A percentile compares a stretch with the other conserved stretches of the same genome.
These are phyloP conservation scores for Pycnomerus fuliginosus DNA, from an alignment of 2,888 invertebrate genomes.

Conservation along the genomic window DNA sequence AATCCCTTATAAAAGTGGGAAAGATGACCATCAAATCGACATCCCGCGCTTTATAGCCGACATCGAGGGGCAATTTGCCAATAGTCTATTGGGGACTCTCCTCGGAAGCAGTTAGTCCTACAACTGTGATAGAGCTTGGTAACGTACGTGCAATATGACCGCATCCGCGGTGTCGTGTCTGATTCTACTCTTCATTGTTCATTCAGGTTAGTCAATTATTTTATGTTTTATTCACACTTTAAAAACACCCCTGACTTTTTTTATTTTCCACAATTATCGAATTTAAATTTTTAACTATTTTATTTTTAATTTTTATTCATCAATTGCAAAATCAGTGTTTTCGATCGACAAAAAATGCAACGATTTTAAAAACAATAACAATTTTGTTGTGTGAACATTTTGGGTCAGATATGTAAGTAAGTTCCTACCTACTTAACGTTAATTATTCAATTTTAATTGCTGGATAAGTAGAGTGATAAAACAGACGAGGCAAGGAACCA, in stretches of 20 bases:
- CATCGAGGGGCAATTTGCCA: slow-evolving; percentile 33
- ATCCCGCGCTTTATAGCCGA: slow-evolving; percentile 8
- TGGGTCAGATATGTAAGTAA: no score
- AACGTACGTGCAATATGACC: slow-evolving; percentile 12
- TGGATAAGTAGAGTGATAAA: no score
- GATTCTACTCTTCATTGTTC: slow-evolving; percentile 1
- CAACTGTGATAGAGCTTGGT: slow-evolving; percentile 3
- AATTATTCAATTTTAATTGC: no score
- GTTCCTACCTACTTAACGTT: no score
- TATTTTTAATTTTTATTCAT: background rate
- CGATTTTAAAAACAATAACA: no score
- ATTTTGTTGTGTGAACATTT: no score
- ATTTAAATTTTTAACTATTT: background rate
- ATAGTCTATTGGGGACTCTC: slow-evolving; percentile 27
- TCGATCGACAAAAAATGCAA: no score
- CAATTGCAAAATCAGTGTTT: no score
- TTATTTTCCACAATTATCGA: background rate
- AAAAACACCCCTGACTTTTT: background rate
- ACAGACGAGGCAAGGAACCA: no score
- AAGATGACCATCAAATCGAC: slow-evolving; percentile 9
- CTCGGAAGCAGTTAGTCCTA: slow-evolving; percentile 27
- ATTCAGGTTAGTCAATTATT: slow-evolving; percentile 4
- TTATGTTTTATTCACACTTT: background rate
- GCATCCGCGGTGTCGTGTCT: slow-evolving; percentile 2
- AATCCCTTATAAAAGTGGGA: slow-evolving; percentile 1